Evolutionary conservation across 1,140 invertebrate species (phyloP).

Genomic region (Euborellia annulipes): DNA sequence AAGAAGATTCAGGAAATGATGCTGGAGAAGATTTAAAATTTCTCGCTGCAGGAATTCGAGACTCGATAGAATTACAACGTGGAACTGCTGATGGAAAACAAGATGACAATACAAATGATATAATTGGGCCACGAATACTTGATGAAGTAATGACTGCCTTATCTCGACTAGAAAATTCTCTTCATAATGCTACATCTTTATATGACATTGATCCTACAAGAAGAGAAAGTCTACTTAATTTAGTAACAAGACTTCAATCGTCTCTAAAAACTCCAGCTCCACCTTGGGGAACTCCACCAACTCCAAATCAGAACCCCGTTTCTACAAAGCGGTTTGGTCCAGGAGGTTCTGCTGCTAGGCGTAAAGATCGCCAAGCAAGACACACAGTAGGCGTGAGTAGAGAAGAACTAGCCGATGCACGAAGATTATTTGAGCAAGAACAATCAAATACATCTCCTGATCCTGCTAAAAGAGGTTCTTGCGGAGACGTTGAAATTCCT

Average conservation of each 20-base stretch:
- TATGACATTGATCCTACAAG: constrained; percentile 31
- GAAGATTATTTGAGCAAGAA: constrained; percentile 47
- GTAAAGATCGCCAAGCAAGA: constrained; percentile 35
- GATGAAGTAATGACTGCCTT: constrained; percentile 64
- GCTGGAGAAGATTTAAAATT: constrained; percentile 42
- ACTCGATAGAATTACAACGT: constrained; percentile 15
- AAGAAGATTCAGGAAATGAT: constrained; percentile 49
- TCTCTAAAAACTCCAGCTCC: constrained; percentile 36
- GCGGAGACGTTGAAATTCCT: constrained; percentile 6
- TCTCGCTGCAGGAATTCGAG: constrained; percentile 18
- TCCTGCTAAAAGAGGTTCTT: neutral
- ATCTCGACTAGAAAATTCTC: constrained; percentile 48
- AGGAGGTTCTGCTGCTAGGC: constrained; percentile 23
- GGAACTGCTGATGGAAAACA: constrained; percentile 2
- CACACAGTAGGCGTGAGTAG: constrained; percentile 66
- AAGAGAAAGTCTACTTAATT: constrained; percentile 45
- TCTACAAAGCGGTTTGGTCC: constrained; percentile 15
- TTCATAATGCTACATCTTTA: constrained; percentile 38
- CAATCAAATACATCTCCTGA: neutral
- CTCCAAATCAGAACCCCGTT: constrained; percentile 11
- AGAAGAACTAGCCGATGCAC: constrained; percentile 58
- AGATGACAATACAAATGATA: neutral
- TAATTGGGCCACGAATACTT: constrained; percentile 32
- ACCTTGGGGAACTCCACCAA: constrained; percentile 19
- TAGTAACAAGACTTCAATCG: constrained; percentile 57